Evolutionary conservation across 1,140 invertebrate genomes (phyloP).

Genomic region (Drosophila malerkotliana): DNA sequence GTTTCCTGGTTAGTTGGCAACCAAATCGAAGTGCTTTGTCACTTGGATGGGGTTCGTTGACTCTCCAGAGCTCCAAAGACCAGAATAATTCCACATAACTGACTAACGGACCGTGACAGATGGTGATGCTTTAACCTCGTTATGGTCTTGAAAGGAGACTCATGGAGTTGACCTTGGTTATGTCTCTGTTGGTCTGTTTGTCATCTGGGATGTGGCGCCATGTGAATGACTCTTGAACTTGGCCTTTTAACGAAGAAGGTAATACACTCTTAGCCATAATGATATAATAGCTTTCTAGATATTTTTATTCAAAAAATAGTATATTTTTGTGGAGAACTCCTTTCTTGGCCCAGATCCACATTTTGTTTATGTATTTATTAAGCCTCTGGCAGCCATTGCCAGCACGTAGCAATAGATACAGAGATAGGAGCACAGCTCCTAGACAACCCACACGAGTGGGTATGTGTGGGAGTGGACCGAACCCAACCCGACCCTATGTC

Average conservation of each 20-base stretch:
- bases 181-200: constrained; percentile 46
- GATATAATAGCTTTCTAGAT: no score
- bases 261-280: constrained; percentile 7
- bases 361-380: constrained; percentile 66
- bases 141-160: neutral
- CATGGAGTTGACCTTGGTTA: constrained; percentile 58
- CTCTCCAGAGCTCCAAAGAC: neutral
- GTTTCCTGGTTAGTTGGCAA: constrained; percentile 39
- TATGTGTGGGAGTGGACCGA: neutral
- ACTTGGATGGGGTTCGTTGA: constrained; percentile 37
- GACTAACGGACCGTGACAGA: constrained; percentile 43
- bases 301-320: no score
- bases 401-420: constrained; percentile 42
- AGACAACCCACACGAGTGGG: constrained; percentile 18
- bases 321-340: no score
- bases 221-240: neutral
- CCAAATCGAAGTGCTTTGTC: constrained; percentile 46
- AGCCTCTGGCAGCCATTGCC: constrained; percentile 25
- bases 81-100: constrained; percentile 34
- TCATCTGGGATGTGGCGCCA: constrained; percentile 37
- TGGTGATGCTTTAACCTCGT: constrained; percentile 29
- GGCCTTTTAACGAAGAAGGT: neutral
- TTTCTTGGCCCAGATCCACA: neutral
- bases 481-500: no score
- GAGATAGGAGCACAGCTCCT: constrained; percentile 22